Conservation (phyloP, 2,888 invertebrate species). For the Polymixis lichenea region DNA sequence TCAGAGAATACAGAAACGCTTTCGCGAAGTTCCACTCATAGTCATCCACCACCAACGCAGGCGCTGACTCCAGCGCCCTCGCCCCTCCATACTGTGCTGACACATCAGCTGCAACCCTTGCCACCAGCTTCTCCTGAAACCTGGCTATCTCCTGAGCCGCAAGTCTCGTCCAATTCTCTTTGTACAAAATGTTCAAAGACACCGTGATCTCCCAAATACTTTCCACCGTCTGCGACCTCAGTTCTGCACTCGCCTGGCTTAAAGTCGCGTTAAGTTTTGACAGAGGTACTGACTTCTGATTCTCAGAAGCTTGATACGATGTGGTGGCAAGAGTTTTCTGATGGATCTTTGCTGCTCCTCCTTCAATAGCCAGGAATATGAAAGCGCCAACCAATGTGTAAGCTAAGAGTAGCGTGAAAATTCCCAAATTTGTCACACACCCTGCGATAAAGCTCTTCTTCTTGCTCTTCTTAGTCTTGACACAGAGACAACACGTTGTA, state of each 20-base stretch:
- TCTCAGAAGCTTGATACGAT: constrained; percentile 85
- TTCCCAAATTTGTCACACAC: constrained; percentile 95
- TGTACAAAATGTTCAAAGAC: constrained; percentile 95
- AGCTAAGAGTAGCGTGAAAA: constrained; percentile 94
- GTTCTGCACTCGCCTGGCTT: constrained; percentile 85
- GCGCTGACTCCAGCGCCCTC: constrained; percentile 85
- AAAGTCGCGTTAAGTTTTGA: constrained; percentile 83
- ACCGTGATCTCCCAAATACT: constrained; percentile 98
- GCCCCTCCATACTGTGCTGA: constrained; percentile 89
- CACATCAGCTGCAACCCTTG: constrained; percentile 94
- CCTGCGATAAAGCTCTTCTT: constrained; percentile 91
- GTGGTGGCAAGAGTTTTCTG: constrained; percentile 88
- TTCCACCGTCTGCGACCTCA: constrained; percentile 93
- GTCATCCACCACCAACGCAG: constrained; percentile 87
- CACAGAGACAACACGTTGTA: constrained; percentile 87
- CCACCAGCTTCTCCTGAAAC: constrained; percentile 95
- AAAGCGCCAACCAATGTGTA: constrained; percentile 94
- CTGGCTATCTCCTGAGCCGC: constrained; percentile 93
- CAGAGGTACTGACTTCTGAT: constrained; percentile 78
- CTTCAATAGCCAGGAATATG: constrained; percentile 96
- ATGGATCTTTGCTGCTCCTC: constrained; percentile 90
- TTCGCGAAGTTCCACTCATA: constrained; percentile 97
- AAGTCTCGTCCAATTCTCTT: constrained; percentile 96
- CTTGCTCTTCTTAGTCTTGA: constrained; percentile 87
- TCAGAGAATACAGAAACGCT: constrained; percentile 98